phyloP scores from a whole-genome alignment of 2,113 vertebrate species.

The Rhinolophus ferrumequinum region DNA sequence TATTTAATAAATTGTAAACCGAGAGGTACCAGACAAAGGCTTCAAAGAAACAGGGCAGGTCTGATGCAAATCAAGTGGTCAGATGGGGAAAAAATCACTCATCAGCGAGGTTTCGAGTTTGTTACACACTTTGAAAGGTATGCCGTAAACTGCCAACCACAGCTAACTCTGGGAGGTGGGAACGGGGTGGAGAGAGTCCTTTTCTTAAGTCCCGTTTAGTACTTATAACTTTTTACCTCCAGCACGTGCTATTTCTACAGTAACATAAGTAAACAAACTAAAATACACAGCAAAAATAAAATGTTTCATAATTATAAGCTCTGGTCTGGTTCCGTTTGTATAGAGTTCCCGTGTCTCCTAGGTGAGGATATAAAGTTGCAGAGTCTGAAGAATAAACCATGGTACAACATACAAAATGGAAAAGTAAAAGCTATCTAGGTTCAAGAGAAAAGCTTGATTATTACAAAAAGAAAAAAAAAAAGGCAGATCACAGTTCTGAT shows the following conservation, averaged over 20 bases:
- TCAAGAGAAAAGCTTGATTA: neutral
- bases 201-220: neutral
- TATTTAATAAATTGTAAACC: neutral
- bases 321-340: neutral
- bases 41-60: neutral
- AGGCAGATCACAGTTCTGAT: neutral
- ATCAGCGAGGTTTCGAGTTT: neutral
- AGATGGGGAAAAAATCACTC: neutral
- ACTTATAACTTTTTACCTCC: neutral
- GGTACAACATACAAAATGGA: neutral
- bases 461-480: neutral
- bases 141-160: accelerated
- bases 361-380: neutral
- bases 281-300: neutral
- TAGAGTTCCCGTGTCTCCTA: neutral
- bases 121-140: neutral
- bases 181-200: neutral
- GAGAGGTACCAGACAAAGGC: neutral
- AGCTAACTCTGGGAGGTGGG: neutral
- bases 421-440: neutral
- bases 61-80: neutral
- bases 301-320: neutral
- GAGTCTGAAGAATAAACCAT: neutral
- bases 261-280: neutral
- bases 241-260: neutral